Conservation (phyloP, 2,113 vertebrate genomes). For the Garra rufa region DNA sequence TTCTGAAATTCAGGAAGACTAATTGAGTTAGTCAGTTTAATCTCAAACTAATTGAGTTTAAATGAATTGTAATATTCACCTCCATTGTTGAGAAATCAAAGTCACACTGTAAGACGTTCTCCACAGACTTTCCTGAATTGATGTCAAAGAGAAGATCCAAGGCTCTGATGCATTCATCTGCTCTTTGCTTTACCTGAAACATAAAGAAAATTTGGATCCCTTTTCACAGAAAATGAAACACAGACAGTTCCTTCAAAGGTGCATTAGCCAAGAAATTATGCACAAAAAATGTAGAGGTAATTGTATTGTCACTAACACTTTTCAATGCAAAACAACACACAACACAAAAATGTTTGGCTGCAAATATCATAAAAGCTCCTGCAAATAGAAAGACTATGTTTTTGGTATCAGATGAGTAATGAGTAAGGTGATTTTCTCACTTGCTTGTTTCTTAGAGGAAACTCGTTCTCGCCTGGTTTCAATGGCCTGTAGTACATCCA, state of each 20-base stretch:
- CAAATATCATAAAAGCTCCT: no score
- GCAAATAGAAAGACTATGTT: no score
- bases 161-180: slow-evolving; percentile 86
- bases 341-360: no score
- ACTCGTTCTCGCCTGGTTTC: slow-evolving; percentile 77
- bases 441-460: slow-evolving; percentile 83
- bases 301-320: background rate
- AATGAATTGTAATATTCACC: no score
- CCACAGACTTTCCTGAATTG: slow-evolving; percentile 77
- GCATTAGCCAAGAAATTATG: background rate
- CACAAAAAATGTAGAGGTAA: background rate
- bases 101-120: slow-evolving; percentile 76
- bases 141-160: slow-evolving; percentile 83
- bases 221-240: background rate
- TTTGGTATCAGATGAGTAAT: background rate
- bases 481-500: slow-evolving; percentile 87
- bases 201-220: background rate
- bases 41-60: no score
- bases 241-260: background rate
- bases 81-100: slow-evolving; percentile 84
- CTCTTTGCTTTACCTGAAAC: slow-evolving; percentile 86
- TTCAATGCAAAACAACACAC: background rate
- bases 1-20: slow-evolving; percentile 71
- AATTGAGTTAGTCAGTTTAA: no score
- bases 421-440: slow-evolving; percentile 68